Conservation (phyloP, 1,140 invertebrate species). For the Drosophila rhopaloa region DNA sequence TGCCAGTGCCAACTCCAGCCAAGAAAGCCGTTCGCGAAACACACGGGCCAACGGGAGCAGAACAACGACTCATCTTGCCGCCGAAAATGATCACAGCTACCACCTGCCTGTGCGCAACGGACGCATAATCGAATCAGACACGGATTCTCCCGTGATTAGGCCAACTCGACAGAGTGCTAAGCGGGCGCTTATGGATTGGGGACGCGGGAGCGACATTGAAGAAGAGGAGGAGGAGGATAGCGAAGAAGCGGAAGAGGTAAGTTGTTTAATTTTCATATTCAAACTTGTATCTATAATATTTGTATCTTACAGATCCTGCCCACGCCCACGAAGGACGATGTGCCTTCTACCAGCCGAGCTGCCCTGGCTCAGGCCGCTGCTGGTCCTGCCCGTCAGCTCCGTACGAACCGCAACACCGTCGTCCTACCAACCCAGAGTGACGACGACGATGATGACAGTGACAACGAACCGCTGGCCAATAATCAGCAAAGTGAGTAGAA, state of each 20-base stretch:
- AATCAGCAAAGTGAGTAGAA: constrained; percentile 76
- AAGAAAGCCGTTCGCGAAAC: constrained; percentile 68
- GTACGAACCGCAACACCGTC: constrained; percentile 79
- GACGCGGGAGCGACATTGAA: constrained; percentile 73
- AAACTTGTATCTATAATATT: background rate
- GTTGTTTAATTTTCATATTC: background rate
- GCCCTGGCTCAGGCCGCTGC: constrained; percentile 35
- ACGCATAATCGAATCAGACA: constrained; percentile 76
- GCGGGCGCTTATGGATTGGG: constrained; percentile 72
- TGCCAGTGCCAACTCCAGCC: constrained; percentile 20
- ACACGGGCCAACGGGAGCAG: constrained; percentile 68
- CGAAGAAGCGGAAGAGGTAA: constrained; percentile 78
- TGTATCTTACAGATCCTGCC: constrained; percentile 67
- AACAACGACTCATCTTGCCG: constrained; percentile 32
- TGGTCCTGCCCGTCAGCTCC: constrained; percentile 60
- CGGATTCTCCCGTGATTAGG: constrained; percentile 65
- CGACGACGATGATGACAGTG: constrained; percentile 75
- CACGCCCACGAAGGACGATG: constrained; percentile 80
- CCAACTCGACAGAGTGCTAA: constrained; percentile 76
- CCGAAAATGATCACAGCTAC: constrained; percentile 83
- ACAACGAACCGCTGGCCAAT: constrained; percentile 77
- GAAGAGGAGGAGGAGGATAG: constrained; percentile 60
- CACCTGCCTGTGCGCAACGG: constrained; percentile 78
- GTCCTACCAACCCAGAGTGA: constrained; percentile 51
- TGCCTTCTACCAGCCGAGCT: constrained; percentile 74